phyloP scores from a whole-genome alignment of 2,113 vertebrate genomes.

The Pseudorhombus dupliciocellatus region DNA sequence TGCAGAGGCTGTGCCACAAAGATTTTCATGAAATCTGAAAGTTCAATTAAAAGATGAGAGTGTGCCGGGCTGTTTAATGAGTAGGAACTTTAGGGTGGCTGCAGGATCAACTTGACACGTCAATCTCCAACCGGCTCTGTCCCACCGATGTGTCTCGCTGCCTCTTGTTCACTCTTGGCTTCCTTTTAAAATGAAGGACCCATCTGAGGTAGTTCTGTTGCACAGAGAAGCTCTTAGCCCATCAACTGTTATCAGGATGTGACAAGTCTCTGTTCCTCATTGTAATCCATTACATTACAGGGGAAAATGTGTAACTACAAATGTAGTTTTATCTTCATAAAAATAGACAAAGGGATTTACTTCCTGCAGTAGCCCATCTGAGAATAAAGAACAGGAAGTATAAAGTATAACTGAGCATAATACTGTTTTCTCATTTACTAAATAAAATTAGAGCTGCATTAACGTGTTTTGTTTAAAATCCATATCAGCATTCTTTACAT shows the following conservation, averaged over 20 bases:
- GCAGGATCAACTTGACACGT: slow-evolving; percentile 16
- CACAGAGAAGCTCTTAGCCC: neutral
- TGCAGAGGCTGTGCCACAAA: slow-evolving; percentile 36
- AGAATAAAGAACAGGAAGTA: too few species aligned
- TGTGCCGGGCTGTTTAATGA: slow-evolving; percentile 34
- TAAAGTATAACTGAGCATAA: too few species aligned
- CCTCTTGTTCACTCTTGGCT: neutral
- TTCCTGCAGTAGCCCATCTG: too few species aligned
- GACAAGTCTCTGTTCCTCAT: too few species aligned
- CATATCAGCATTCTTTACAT: too few species aligned
- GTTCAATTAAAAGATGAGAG: slow-evolving; percentile 55
- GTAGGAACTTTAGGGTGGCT: slow-evolving; percentile 17
- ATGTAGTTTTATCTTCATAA: too few species aligned
- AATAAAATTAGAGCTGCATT: too few species aligned
- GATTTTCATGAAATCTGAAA: slow-evolving; percentile 40
- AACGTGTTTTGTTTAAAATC: too few species aligned
- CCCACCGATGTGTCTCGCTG: neutral
- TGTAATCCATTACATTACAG: too few species aligned
- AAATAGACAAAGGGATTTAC: too few species aligned
- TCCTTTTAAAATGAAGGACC: neutral
- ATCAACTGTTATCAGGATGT: neutral
- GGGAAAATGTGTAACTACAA: too few species aligned
- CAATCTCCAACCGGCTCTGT: neutral
- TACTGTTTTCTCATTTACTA: too few species aligned
- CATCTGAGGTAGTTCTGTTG: neutral